These are phyloP conservation scores for Trachemys scripta DNA, from an alignment of 2,113 vertebrate genomes.

Conservation along the genomic window DNA sequence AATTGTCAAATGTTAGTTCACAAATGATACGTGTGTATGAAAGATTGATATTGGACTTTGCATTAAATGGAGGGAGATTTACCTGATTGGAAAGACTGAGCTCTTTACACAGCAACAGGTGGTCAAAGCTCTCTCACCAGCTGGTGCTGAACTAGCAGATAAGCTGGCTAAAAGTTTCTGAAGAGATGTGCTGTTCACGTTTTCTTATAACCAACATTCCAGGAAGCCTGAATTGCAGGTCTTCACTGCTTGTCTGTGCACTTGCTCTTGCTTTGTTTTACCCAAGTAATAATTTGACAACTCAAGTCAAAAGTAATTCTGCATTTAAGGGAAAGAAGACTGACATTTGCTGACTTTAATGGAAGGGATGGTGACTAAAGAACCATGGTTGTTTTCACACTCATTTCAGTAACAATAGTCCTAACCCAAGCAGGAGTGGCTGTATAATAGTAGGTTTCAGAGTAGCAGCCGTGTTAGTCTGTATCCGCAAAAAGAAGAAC, in stretches of 20 bases:
- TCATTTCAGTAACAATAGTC: neutral
- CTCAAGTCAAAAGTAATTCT: neutral
- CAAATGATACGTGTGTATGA: neutral
- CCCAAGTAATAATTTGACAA: neutral
- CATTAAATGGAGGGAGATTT: accelerated
- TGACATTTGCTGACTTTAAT: neutral
- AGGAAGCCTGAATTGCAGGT: neutral
- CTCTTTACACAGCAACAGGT: neutral
- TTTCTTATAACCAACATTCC: neutral
- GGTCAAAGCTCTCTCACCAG: neutral
- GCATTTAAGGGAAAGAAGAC: neutral
- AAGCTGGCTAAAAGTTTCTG: neutral
- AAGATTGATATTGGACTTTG: neutral
- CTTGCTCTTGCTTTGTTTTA: neutral
- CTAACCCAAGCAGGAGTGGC: neutral
- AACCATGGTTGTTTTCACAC: neutral
- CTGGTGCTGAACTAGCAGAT: neutral
- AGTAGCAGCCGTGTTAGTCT: no score
- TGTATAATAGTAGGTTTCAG: neutral
- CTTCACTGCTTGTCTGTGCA: neutral
- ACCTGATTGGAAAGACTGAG: neutral
- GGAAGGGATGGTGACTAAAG: neutral
- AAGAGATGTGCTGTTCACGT: neutral
- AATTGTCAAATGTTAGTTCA: neutral
- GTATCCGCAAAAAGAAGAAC: no score